A percentile compares a stretch with the other conserved stretches of the same genome.
These are phyloP conservation scores for Heterodera carotae DNA, from an alignment of 1,140 invertebrate genomes.

Conservation along the genomic window DNA sequence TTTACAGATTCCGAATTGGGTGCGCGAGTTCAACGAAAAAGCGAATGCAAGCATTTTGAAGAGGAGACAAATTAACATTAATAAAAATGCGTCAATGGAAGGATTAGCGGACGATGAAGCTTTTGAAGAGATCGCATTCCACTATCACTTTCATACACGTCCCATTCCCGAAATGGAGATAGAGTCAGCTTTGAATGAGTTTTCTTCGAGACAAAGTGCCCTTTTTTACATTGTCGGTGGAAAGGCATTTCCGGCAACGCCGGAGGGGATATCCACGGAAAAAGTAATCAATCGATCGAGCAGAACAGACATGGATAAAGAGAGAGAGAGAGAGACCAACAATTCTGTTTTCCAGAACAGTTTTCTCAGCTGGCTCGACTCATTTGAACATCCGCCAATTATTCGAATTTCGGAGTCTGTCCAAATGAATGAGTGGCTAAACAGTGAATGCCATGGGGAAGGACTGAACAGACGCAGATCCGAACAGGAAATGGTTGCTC, in stretches of 20 bases:
- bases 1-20: slow-evolving; percentile 46
- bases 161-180: slow-evolving; percentile 17
- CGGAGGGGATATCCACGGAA: neutral
- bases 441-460: slow-evolving; percentile 28
- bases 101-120: neutral
- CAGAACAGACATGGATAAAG: neutral
- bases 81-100: neutral
- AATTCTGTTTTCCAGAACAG: neutral
- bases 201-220: slow-evolving; percentile 1
- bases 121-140: slow-evolving; percentile 37
- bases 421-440: slow-evolving; percentile 42
- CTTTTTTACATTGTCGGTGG: slow-evolving; percentile 40
- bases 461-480: neutral
- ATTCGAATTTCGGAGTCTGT: slow-evolving; percentile 7
- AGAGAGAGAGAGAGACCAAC: neutral
- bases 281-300: slow-evolving; percentile 9
- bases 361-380: slow-evolving; percentile 16
- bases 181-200: slow-evolving; percentile 27
- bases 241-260: slow-evolving; percentile 20
- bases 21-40: slow-evolving; percentile 41
- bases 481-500: slow-evolving; percentile 14
- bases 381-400: slow-evolving; percentile 32
- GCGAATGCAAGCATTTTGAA: slow-evolving; percentile 17
- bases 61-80: slow-evolving; percentile 26
- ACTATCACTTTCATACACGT: slow-evolving; percentile 41